These are phyloP conservation scores for Micropoecilia bifurca DNA, from an alignment of 2,797 vertebrate genomes.

Conservation along the genomic window DNA sequence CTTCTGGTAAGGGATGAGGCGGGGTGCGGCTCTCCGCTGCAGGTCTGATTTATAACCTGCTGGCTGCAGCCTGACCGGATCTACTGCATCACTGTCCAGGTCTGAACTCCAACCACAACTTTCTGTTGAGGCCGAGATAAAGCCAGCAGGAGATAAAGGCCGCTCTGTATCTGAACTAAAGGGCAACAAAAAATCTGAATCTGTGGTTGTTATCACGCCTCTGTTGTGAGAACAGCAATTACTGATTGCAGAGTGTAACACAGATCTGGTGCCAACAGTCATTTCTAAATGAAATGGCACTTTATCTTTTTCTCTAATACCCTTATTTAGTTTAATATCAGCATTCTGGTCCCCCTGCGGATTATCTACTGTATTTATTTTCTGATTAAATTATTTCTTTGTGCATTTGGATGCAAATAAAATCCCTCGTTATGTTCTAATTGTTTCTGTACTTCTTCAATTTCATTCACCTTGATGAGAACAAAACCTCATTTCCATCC, in stretches of 20 bases:
- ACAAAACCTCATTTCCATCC: background rate
- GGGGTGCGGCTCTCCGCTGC: background rate
- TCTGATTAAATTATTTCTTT: background rate
- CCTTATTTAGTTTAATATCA: background rate
- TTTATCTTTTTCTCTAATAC: background rate
- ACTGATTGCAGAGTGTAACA: background rate
- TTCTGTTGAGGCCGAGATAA: background rate
- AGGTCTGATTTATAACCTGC: constrained; percentile 11
- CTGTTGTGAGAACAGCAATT: background rate
- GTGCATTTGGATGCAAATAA: background rate
- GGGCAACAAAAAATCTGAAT: background rate
- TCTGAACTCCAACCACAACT: background rate
- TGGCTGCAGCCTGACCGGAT: background rate
- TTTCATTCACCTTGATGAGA: background rate
- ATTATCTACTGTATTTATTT: too few species aligned
- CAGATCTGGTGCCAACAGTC: background rate
- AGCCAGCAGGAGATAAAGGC: background rate
- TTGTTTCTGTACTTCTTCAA: background rate
- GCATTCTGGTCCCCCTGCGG: background rate
- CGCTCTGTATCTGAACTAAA: background rate
- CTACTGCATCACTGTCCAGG: background rate
- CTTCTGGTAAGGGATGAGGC: background rate
- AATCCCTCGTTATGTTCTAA: background rate
- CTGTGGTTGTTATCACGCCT: background rate
- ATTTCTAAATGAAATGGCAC: background rate